phyloP scores from a whole-genome alignment of 2,113 vertebrate genomes.

The Mirza zaza region DNA sequence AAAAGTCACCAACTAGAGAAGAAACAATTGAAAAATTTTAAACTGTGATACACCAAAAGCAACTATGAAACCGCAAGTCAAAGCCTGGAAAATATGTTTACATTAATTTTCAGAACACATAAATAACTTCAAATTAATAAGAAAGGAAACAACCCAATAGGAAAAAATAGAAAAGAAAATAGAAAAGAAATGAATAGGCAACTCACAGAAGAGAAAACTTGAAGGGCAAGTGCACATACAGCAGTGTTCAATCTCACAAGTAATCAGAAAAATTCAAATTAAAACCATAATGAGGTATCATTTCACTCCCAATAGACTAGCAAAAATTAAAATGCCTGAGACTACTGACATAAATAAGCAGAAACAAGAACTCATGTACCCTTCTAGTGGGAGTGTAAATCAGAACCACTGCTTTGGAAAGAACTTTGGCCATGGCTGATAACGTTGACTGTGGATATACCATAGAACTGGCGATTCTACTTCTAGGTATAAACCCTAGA shows the following conservation, averaged over 20 bases:
- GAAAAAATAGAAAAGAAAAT: too few relatives aligned
- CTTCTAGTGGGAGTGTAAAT: not conserved
- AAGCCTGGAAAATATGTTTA: not conserved
- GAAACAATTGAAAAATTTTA: not conserved
- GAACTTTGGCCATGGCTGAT: not conserved
- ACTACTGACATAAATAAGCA: not conserved
- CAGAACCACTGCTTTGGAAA: not conserved
- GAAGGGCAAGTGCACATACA: not conserved
- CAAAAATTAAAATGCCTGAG: not conserved
- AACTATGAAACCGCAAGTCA: not conserved
- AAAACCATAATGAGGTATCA: constrained; percentile 32
- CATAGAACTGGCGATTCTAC: not conserved
- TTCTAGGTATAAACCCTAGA: not conserved
- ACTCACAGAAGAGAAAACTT: constrained; percentile 14
- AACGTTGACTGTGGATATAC: not conserved
- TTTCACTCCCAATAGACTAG: constrained; percentile 39
- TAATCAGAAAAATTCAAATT: constrained; percentile 46
- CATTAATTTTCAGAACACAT: not conserved
- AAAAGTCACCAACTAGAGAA: not conserved
- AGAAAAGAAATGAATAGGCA: not conserved
- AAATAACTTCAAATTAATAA: constrained; percentile 20
- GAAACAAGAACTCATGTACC: not conserved
- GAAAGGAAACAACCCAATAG: not conserved
- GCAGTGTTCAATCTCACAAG: constrained; percentile 26
- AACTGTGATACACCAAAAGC: not conserved